A percentile compares a stretch with the other conserved stretches of the same genome.
These are phyloP conservation scores for Australoheros facetus DNA, from an alignment of 2,797 vertebrate genomes.

Conservation along the genomic window DNA sequence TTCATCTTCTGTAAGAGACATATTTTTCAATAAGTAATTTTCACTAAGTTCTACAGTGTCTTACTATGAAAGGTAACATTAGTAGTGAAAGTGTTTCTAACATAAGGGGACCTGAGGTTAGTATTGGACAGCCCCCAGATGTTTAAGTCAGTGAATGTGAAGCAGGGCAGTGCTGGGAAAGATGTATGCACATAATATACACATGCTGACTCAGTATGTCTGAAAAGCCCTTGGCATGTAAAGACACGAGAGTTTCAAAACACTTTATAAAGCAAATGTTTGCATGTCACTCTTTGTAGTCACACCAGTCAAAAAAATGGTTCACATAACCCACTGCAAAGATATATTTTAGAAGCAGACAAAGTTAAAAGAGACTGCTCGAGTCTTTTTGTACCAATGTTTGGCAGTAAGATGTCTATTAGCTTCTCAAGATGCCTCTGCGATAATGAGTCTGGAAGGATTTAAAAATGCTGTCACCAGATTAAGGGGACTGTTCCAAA, in stretches of 20 bases:
- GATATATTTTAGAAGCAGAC: neutral
- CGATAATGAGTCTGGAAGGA: neutral
- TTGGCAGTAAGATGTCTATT: neutral
- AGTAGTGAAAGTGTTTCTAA: neutral
- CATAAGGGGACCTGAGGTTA: slow-evolving; percentile 7
- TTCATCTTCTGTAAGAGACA: neutral
- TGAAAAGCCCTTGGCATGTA: slow-evolving; percentile 11
- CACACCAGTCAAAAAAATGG: neutral
- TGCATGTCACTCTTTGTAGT: neutral
- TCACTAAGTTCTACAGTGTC: neutral
- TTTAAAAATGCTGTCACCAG: neutral
- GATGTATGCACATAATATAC: slow-evolving; percentile 8
- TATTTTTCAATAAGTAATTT: neutral
- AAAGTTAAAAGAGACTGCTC: neutral
- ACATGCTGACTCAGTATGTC: slow-evolving; percentile 21
- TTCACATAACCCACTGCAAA: fast-evolving
- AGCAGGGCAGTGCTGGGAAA: slow-evolving; percentile 20
- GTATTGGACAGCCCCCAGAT: slow-evolving; percentile 19
- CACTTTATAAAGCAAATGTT: slow-evolving; percentile 13
- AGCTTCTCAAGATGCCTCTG: neutral
- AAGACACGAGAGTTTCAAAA: slow-evolving; percentile 1
- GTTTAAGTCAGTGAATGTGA: slow-evolving; percentile 24
- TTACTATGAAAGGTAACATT: neutral
- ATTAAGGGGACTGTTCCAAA: slow-evolving; percentile 1
- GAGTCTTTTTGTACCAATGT: neutral